Conservation (phyloP, 2,888 invertebrate genomes). For the Epistrophe eligans region DNA sequence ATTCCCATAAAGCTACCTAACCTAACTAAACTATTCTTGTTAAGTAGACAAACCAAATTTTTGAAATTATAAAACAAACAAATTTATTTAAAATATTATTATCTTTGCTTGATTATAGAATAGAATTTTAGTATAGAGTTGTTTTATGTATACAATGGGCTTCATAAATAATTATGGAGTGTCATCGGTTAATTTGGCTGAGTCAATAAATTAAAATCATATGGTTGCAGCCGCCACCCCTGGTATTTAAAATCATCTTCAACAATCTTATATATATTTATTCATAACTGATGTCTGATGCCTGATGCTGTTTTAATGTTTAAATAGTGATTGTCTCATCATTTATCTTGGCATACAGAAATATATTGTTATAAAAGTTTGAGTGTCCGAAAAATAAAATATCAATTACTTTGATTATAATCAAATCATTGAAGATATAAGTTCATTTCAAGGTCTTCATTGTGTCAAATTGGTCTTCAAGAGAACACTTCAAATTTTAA, state of each 20-base stretch:
- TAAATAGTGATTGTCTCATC: constrained; percentile 38
- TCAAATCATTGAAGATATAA: constrained; percentile 28
- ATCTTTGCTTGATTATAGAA: not conserved
- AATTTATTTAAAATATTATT: not conserved
- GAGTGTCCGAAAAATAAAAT: not conserved
- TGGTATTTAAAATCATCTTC: constrained; percentile 2
- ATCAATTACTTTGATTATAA: constrained; percentile 37
- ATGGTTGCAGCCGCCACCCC: constrained; percentile 10
- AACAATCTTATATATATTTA: constrained; percentile 2
- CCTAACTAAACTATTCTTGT: not conserved
- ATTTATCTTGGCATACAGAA: not conserved
- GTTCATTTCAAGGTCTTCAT: constrained; percentile 10
- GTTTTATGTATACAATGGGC: not conserved
- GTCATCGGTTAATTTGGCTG: constrained; percentile 26
- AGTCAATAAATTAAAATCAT: constrained; percentile 26
- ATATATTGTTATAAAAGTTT: constrained; percentile 8
- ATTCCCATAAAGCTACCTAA: no score
- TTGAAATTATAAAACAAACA: not conserved
- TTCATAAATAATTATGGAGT: not conserved
- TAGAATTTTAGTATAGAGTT: not conserved
- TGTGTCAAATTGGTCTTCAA: constrained; percentile 1
- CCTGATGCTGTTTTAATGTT: constrained; percentile 21
- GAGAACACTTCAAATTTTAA: not conserved
- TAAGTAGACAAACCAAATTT: not conserved
- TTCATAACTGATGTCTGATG: not conserved